A percentile compares a stretch with the other conserved stretches of the same genome.
These are phyloP conservation scores for Platyura marginata DNA, from an alignment of 1,140 invertebrate species.

Conservation along the genomic window DNA sequence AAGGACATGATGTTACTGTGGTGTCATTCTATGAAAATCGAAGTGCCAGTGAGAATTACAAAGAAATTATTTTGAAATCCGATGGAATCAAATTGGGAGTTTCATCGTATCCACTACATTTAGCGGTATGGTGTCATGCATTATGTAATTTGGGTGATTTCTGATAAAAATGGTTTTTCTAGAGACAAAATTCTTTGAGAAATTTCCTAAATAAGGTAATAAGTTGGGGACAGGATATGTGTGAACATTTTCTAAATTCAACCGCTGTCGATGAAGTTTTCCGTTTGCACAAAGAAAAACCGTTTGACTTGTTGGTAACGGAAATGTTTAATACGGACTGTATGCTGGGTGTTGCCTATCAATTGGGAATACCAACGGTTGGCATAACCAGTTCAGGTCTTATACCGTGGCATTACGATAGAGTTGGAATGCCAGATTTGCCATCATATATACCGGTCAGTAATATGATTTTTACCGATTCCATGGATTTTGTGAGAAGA, in stretches of 20 bases:
- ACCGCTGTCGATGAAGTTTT: constrained; percentile 8
- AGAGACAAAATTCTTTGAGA: too few relatives aligned
- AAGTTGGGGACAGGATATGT: constrained; percentile 13
- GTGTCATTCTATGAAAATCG: constrained; percentile 38
- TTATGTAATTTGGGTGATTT: too few relatives aligned
- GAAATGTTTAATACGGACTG: constrained; percentile 48
- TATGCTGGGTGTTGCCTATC: constrained; percentile 32
- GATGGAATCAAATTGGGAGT: too few relatives aligned
- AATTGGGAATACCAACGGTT: constrained; percentile 34
- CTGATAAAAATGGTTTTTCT: too few relatives aligned
- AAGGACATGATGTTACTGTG: constrained; percentile 48
- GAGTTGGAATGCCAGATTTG: constrained; percentile 35
- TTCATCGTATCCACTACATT: too few relatives aligned
- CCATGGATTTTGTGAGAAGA: constrained; percentile 35
- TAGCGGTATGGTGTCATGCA: too few relatives aligned
- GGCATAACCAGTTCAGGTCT: constrained; percentile 32
- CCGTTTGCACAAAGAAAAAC: constrained; percentile 12
- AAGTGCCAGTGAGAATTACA: too few relatives aligned
- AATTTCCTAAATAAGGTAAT: too few relatives aligned
- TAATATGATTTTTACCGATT: constrained; percentile 24
- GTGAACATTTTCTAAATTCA: constrained; percentile 13
- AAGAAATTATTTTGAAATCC: too few relatives aligned
- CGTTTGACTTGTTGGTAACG: constrained; percentile 41
- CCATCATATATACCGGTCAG: constrained; percentile 37
- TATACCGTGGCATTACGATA: constrained; percentile 35